Percentiles rank a stretch among this genome's conserved stretches.
Evolutionary conservation across 1,140 invertebrate genomes (phyloP).

Genomic region (Trialeurodes vaporariorum): DNA sequence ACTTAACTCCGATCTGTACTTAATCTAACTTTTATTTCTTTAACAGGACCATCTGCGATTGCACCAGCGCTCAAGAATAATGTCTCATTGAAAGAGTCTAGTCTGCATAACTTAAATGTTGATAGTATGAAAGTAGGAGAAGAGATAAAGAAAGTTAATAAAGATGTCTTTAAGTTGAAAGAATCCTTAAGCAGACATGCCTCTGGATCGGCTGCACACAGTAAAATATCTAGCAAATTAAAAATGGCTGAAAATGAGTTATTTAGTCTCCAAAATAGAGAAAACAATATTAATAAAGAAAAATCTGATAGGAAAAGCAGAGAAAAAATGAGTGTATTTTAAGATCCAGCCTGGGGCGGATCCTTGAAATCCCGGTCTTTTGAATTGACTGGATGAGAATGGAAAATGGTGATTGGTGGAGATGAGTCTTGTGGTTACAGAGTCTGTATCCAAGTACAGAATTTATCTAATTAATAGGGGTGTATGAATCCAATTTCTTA

Average conservation of each 20-base stretch:
- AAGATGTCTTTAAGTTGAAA: neutral
- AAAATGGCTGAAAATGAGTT: neutral
- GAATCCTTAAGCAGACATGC: neutral
- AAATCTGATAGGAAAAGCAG: neutral
- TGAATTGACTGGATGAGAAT: too few relatives aligned
- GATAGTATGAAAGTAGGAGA: neutral
- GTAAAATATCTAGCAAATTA: neutral
- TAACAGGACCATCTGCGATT: neutral
- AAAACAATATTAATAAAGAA: neutral
- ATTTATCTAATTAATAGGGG: too few relatives aligned
- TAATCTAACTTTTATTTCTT: neutral
- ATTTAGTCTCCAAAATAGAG: neutral
- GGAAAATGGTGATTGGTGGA: too few relatives aligned
- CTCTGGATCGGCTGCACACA: neutral
- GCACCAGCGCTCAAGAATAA: neutral
- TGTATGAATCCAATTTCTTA: too few relatives aligned
- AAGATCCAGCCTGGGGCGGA: too few relatives aligned
- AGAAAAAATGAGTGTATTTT: neutral
- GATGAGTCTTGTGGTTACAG: too few relatives aligned
- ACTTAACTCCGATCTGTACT: too few relatives aligned
- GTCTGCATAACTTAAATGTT: neutral
- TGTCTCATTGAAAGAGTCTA: neutral
- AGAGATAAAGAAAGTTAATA: neutral
- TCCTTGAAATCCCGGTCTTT: too few relatives aligned
- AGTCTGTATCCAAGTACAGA: too few relatives aligned